phyloP scores from a whole-genome alignment of 1,140 invertebrate species.

The Drosophila oshimai region DNA sequence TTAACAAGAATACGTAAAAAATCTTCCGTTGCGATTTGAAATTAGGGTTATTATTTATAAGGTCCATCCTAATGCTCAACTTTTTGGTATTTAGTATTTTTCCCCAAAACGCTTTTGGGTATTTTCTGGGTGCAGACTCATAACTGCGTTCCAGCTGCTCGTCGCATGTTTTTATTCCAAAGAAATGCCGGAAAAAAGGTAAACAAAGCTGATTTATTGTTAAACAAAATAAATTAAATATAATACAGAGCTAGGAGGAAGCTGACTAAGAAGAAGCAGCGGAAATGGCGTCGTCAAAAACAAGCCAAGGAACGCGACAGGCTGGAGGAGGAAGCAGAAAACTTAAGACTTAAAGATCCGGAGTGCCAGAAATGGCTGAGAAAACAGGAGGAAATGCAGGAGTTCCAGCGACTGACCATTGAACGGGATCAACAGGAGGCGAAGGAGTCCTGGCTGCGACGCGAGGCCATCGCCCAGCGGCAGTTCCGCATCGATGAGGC shows the following conservation, averaged over 20 bases:
- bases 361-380: conserved; percentile 69
- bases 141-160: neutral
- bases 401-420: conserved; percentile 62
- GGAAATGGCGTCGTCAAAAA: conserved; percentile 81
- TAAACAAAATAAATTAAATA: neutral
- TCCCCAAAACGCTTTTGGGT: no score
- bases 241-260: conserved; percentile 79
- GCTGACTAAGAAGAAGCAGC: conserved; percentile 82
- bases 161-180: neutral
- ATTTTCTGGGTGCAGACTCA: neutral
- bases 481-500: conserved; percentile 79
- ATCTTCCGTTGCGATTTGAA: no score
- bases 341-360: conserved; percentile 43
- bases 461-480: conserved; percentile 79
- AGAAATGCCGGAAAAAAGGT: conserved; percentile 38
- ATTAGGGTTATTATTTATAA: no score
- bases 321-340: conserved; percentile 51
- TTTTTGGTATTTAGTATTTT: no score
- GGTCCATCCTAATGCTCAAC: no score
- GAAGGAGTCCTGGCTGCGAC: conserved; percentile 79
- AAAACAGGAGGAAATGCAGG: conserved; percentile 62
- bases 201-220: neutral
- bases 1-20: no score
- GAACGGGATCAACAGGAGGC: conserved; percentile 57
- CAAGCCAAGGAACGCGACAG: conserved; percentile 76